A percentile compares a stretch with the other conserved stretches of the same genome.
phyloP scores from a whole-genome alignment of 2,888 invertebrate genomes.

The Magallana nippona region DNA sequence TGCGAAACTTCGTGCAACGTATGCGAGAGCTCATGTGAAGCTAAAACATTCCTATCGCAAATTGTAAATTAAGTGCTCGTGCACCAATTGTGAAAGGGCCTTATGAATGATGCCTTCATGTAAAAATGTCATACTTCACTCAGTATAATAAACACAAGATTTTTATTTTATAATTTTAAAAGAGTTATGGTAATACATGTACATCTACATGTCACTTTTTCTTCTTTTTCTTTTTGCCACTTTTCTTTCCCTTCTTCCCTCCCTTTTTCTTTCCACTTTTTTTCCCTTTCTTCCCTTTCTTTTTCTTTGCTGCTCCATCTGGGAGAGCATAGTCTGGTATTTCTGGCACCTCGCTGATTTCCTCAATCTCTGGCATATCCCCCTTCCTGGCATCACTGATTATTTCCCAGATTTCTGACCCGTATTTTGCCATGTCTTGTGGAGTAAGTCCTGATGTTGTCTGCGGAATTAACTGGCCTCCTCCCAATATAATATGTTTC shows the following conservation, averaged over 20 bases:
- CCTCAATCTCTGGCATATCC: conserved; percentile 69
- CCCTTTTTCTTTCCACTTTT: conserved; percentile 56
- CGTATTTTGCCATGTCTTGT: conserved; percentile 60
- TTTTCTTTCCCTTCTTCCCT: conserved; percentile 50
- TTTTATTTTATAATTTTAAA: neutral
- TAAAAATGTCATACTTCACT: too few species aligned
- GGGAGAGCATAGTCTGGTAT: conserved; percentile 66
- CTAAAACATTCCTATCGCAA: too few species aligned
- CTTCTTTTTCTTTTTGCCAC: conserved; percentile 59
- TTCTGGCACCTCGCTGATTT: conserved; percentile 68
- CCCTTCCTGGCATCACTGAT: conserved; percentile 64
- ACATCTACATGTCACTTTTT: conserved; percentile 51
- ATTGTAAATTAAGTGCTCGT: too few species aligned
- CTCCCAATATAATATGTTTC: conserved; percentile 68
- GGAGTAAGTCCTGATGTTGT: conserved; percentile 64
- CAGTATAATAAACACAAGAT: neutral
- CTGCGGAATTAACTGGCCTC: conserved; percentile 64
- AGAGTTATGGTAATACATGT: neutral
- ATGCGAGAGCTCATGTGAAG: too few species aligned
- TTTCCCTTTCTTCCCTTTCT: conserved; percentile 59
- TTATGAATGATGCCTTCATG: too few species aligned
- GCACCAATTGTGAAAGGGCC: too few species aligned
- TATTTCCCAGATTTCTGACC: conserved; percentile 66
- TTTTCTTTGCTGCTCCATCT: conserved; percentile 62
- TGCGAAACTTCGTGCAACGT: too few species aligned